These are phyloP conservation scores for Ptychochromis oligacanthus DNA, from an alignment of 2,113 vertebrate genomes.

Conservation along the genomic window DNA sequence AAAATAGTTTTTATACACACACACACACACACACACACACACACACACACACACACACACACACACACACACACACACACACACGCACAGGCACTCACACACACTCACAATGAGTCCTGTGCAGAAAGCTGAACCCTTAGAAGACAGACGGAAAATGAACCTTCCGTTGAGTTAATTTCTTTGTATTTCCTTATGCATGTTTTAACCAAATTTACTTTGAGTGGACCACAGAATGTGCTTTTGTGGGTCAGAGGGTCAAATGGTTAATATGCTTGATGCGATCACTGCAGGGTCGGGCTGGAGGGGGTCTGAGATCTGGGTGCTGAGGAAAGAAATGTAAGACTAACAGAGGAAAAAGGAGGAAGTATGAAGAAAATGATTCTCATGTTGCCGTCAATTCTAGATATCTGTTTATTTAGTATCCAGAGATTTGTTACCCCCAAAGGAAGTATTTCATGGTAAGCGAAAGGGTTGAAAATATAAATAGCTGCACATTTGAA, in stretches of 20 bases:
- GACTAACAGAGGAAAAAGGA: background rate
- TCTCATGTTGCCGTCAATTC: background rate
- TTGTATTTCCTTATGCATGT: slow-evolving; percentile 29
- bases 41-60: background rate
- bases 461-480: slow-evolving; percentile 4
- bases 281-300: background rate
- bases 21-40: background rate
- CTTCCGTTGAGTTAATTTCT: background rate
- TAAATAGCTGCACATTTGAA: background rate
- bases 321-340: slow-evolving; percentile 1
- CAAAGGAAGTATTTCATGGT: background rate
- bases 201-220: slow-evolving; percentile 45
- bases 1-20: background rate
- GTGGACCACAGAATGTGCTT: slow-evolving; percentile 43
- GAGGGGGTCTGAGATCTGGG: background rate
- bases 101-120: too few species aligned
- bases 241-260: slow-evolving; percentile 31
- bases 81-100: background rate
- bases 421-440: background rate
- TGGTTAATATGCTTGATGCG: slow-evolving; percentile 23
- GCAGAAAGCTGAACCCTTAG: background rate
- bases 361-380: background rate
- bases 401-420: background rate
- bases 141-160: slow-evolving; percentile 31
- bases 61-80: background rate